phyloP scores from a whole-genome alignment of 2,113 vertebrate genomes.

The Bungarus multicinctus region DNA sequence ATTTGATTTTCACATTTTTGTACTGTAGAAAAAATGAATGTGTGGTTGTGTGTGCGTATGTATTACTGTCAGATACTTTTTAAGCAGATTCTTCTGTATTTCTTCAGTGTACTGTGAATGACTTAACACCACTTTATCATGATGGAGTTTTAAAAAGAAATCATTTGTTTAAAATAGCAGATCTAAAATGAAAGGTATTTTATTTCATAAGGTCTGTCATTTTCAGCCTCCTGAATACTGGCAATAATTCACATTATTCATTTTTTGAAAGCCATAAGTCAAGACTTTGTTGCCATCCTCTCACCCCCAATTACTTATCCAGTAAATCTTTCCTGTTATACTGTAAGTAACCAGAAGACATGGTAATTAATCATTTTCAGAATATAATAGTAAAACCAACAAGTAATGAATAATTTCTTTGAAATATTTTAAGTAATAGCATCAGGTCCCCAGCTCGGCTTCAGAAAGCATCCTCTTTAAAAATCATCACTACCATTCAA shows the following conservation, averaged over 20 bases:
- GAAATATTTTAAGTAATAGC: conserved; percentile 46
- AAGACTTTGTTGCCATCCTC: conserved; percentile 41
- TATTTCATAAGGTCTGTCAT: conserved; percentile 40
- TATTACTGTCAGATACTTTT: conserved; percentile 43
- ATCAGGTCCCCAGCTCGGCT: conserved; percentile 37
- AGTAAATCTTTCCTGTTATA: conserved; percentile 40
- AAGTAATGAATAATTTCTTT: conserved; percentile 48
- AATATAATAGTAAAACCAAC: conserved; percentile 43
- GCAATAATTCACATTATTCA: conserved; percentile 54
- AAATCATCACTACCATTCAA: conserved; percentile 37
- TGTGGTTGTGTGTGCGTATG: conserved; percentile 20
- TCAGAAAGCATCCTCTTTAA: conserved; percentile 50
- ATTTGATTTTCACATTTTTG: conserved; percentile 3
- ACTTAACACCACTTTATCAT: background rate
- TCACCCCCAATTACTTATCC: conserved; percentile 26
- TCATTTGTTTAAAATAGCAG: conserved; percentile 53
- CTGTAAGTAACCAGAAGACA: conserved; percentile 38
- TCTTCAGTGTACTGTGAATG: conserved; percentile 1
- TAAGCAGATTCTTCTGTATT: conserved; percentile 22
- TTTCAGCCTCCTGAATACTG: conserved; percentile 43
- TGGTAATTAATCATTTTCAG: conserved; percentile 41
- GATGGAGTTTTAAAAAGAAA: conserved; percentile 28
- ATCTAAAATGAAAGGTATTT: conserved; percentile 48
- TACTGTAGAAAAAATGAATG: conserved; percentile 42
- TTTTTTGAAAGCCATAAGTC: conserved; percentile 50